phyloP scores from a whole-genome alignment of 1,140 invertebrate genomes.

The Potamilus streckersoni region DNA sequence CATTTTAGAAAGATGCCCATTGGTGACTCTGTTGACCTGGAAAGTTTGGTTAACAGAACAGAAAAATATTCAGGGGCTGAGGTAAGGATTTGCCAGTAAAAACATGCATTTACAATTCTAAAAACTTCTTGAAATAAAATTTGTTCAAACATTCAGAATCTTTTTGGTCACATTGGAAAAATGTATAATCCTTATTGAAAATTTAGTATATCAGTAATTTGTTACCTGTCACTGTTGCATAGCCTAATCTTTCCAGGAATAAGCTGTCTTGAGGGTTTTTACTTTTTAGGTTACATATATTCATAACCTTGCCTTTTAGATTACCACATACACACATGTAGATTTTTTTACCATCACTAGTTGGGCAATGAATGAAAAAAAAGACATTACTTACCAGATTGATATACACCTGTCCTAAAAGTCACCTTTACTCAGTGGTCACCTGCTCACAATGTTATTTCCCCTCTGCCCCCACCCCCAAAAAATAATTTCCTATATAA shows the following conservation, averaged over 20 bases:
- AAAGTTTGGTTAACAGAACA: constrained; percentile 76
- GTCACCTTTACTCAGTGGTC: too few relatives aligned
- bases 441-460: too few relatives aligned
- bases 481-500: too few relatives aligned
- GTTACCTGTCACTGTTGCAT: background rate
- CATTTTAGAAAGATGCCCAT: constrained; percentile 75
- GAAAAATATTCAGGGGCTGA: constrained; percentile 90
- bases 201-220: background rate
- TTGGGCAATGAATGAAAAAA: too few relatives aligned
- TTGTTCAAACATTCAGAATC: background rate
- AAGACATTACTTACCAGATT: too few relatives aligned
- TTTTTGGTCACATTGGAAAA: background rate
- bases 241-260: background rate
- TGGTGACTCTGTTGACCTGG: constrained; percentile 73
- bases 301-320: too few relatives aligned
- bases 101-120: background rate
- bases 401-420: too few relatives aligned
- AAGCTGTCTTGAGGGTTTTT: too few relatives aligned
- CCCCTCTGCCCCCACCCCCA: too few relatives aligned
- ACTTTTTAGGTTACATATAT: too few relatives aligned
- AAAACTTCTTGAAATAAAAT: background rate
- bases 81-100: constrained; percentile 67
- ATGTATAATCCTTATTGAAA: background rate
- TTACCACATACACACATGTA: too few relatives aligned
- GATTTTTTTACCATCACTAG: too few relatives aligned